Evolutionary conservation across 2,888 invertebrate genomes (phyloP).

Genomic region (Harpagoxenus sublaevis): DNA sequence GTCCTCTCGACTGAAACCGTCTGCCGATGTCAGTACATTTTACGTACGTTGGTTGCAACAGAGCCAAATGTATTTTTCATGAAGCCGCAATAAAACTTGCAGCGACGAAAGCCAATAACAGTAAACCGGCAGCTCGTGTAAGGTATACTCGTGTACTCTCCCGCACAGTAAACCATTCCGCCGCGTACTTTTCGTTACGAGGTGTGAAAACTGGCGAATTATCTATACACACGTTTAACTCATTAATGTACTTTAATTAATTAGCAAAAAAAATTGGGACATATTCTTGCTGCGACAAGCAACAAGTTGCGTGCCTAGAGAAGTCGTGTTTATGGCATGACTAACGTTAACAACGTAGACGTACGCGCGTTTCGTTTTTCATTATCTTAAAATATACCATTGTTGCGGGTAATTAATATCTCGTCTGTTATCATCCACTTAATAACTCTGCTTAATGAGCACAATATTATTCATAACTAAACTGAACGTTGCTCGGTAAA

Average conservation of each 20-base stretch:
- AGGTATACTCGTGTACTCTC: conserved; percentile 15
- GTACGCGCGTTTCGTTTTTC: conserved; percentile 5
- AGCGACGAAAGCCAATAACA: conserved; percentile 51
- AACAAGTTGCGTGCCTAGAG: conserved; percentile 31
- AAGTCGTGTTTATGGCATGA: neutral
- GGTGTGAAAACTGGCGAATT: neutral
- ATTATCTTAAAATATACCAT: conserved; percentile 27
- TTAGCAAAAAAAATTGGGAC: neutral
- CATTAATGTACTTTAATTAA: conserved; percentile 26
- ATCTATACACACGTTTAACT: neutral
- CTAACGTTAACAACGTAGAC: neutral
- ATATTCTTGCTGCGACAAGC: neutral
- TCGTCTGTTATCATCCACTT: neutral
- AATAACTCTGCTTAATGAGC: conserved; percentile 10
- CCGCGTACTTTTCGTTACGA: conserved; percentile 1
- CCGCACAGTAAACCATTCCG: neutral
- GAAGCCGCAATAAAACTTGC: conserved; percentile 52
- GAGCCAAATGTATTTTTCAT: conserved; percentile 64
- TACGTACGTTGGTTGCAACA: conserved; percentile 49
- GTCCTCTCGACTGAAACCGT: conserved; percentile 48
- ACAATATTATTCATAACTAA: conserved; percentile 2
- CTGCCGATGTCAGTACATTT: conserved; percentile 44
- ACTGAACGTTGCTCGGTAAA: neutral
- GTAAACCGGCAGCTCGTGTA: conserved; percentile 27
- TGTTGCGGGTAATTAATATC: conserved; percentile 6